These are phyloP conservation scores for Gobio gobio DNA, from an alignment of 2,113 vertebrate species.

Conservation along the genomic window DNA sequence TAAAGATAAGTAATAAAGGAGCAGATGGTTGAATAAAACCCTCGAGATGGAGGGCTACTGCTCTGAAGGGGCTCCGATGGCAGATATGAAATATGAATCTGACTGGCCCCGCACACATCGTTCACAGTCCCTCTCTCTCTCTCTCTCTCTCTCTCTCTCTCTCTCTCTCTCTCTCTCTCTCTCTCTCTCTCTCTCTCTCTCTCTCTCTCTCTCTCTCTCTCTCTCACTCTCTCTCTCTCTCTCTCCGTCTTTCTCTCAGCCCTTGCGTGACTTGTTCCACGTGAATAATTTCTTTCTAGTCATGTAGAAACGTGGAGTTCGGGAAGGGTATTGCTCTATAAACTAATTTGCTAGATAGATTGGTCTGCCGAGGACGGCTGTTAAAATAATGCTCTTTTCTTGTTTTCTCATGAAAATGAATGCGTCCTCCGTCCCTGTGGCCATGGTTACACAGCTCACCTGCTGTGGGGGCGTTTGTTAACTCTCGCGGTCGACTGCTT, in stretches of 20 bases:
- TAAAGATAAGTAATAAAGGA: conserved; percentile 99
- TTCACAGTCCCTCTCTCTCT: conserved; percentile 56
- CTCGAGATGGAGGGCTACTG: conserved; percentile 99
- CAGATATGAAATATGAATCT: conserved; percentile 99
- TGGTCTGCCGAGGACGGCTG: conserved; percentile 81
- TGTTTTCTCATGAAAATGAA: conserved; percentile 78
- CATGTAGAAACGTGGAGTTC: conserved; percentile 83
- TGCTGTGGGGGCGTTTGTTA: conserved; percentile 67
- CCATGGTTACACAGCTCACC: conserved; percentile 51
- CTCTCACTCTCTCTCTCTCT: conserved; percentile 65
- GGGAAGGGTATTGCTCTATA: conserved; percentile 82
- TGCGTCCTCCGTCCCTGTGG: conserved; percentile 66
- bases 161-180: conserved; percentile 71
- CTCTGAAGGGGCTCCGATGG: conserved; percentile 98
- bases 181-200: conserved; percentile 70
- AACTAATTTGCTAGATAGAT: conserved; percentile 86
- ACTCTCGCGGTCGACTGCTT: conserved; percentile 69
- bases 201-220: conserved; percentile 55
- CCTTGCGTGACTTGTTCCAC: conserved; percentile 88
- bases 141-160: conserved; percentile 71
- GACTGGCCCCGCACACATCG: conserved; percentile 80
- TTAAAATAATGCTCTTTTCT: conserved; percentile 76
- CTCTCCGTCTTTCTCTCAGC: conserved; percentile 67
- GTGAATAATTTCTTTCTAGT: conserved; percentile 88
- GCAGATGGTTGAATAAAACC: conserved; percentile 99